Base-by-base conservation (phyloP, 2,888 invertebrate species). In the Parnassius smintheus region DNA sequence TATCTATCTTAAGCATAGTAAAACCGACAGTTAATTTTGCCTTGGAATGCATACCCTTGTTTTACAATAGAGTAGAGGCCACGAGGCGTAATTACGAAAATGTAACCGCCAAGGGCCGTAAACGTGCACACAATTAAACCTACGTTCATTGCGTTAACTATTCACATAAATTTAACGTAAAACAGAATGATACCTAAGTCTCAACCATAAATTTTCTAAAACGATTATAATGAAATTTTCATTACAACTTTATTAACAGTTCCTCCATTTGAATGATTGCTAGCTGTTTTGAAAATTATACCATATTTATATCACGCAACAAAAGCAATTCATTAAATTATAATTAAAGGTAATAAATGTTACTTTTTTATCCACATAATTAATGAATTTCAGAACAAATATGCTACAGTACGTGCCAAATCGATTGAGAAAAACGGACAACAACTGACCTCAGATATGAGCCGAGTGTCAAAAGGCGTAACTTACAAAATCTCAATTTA, bases 101-200 rank as follows among this genome's bases (percentile, higher is more conserved):
- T 71, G 67, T 67, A 67, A 70, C 72, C 73, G 64, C 70, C 59
- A 67, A 68, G 67, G 67, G 65, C 64, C 66, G 68, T 70, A 67
- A 70, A 66, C 66, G 68, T 64, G 66, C 69, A 70, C 71, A 70
- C 70, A 70, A 72, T 71, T 72, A 73, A 70, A 69, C 69, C 65
- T 64, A 65, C 64, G 66, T 65, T 66, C 65, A 65, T 67, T 53
- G 65, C 65, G 62, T 56, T 64, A 59, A 64, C 63, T 59, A 64
- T 59, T 56, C n/a, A 64, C 63, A 64, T 64, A 59, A 64, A 64
- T 64, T 64, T 44, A 46, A 56, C 63, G 48, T 59, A 52, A 52
- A 59, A 54, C 42, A 50, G 49, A 58, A 58, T 49, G 53, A 52
- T 51, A 61, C 45, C 51, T 52, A 46, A 55, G 56, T 56, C 52